A percentile compares a stretch with the other conserved stretches of the same genome.
Evolutionary conservation across 2,113 vertebrate species (phyloP).

Genomic region (Strix aluco): DNA sequence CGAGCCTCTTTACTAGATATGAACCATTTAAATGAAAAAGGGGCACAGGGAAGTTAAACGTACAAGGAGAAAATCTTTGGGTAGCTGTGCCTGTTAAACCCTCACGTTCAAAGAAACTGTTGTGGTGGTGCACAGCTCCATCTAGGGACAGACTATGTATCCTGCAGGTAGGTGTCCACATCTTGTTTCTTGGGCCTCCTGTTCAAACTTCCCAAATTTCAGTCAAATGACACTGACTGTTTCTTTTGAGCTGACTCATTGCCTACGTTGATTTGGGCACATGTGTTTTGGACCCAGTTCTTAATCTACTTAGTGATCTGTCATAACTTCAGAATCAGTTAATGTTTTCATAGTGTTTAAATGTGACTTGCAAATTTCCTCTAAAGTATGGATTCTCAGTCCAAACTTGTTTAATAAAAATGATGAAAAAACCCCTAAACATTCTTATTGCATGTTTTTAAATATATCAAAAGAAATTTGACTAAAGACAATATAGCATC

Average conservation of each 20-base stretch:
- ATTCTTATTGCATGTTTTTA: background rate
- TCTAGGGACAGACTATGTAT: background rate
- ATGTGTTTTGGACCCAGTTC: background rate
- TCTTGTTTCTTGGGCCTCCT: background rate
- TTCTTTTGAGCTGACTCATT: background rate
- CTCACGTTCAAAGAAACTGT: rapidly evolving
- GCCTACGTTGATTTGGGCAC: background rate
- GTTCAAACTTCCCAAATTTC: background rate
- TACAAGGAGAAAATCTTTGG: background rate
- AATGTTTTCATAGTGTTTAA: background rate
- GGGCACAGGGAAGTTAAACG: background rate
- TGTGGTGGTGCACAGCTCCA: background rate
- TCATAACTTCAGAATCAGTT: background rate
- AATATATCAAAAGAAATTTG: background rate
- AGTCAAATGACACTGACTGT: too few species aligned
- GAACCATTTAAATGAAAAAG: background rate
- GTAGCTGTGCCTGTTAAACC: background rate
- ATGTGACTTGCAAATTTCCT: background rate
- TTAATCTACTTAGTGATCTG: background rate
- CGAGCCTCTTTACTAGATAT: background rate
- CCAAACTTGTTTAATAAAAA: background rate
- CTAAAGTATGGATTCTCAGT: background rate
- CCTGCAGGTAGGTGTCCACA: background rate
- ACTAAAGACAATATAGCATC: background rate
- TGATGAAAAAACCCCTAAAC: background rate